Conservation (phyloP, 64 coral and sea anemone species). For the Trachythela sp. region DNA sequence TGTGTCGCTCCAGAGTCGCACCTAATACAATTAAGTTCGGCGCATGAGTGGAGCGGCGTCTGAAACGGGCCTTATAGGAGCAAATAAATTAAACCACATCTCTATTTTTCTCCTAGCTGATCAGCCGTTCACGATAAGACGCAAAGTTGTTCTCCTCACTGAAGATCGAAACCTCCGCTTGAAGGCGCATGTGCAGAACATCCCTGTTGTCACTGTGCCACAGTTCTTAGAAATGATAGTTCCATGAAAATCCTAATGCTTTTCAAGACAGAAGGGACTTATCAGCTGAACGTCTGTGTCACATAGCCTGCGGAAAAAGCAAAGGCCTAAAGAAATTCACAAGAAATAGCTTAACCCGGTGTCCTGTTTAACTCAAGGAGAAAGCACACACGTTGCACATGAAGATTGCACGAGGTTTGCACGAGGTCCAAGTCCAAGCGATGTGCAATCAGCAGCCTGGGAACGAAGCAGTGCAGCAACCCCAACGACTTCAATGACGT, state of each 20-base stretch:
- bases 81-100: background rate
- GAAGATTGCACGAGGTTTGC: background rate
- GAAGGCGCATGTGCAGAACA: slow-evolving; percentile 89
- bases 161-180: slow-evolving; percentile 89
- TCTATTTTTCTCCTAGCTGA: slow-evolving; percentile 49
- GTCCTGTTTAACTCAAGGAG: too few species aligned
- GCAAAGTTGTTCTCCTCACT: slow-evolving; percentile 88
- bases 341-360: too few species aligned
- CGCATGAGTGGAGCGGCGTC: too few species aligned
- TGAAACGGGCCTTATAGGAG: too few species aligned
- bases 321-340: too few species aligned
- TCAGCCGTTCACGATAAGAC: slow-evolving; percentile 81
- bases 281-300: too few species aligned
- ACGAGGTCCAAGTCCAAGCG: background rate
- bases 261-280: too few species aligned
- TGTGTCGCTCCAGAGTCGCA: too few species aligned
- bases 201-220: slow-evolving; percentile 78
- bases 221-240: slow-evolving; percentile 80
- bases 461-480: background rate
- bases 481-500: background rate
- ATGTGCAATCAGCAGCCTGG: background rate
- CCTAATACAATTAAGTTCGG: too few species aligned
- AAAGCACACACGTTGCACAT: too few species aligned
- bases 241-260: background rate
- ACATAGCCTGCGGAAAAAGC: too few species aligned